A percentile compares a stretch with the other conserved stretches of the same genome.
Conservation (phyloP, 2,888 invertebrate species). For the Candidula unifasciata region DNA sequence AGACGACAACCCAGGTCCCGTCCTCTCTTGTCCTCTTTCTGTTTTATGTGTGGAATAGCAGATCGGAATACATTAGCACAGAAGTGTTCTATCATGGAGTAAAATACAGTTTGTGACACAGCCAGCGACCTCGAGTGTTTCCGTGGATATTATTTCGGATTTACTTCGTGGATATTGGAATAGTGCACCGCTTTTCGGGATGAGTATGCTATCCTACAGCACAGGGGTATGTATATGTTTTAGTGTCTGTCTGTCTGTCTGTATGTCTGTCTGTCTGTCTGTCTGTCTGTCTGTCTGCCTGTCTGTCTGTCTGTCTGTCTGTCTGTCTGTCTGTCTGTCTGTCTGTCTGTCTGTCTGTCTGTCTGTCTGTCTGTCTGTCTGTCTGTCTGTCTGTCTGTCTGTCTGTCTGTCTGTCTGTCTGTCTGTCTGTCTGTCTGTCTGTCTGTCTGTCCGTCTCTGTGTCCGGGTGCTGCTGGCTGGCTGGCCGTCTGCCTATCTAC, state of each 20-base stretch:
- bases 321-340: background rate
- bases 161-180: background rate
- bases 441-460: no score
- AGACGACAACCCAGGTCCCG: background rate
- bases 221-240: conserved; percentile 51
- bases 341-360: background rate
- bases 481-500: no score
- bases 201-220: conserved; percentile 54
- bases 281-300: background rate
- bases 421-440: no score
- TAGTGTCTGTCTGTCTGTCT: background rate
- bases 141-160: background rate
- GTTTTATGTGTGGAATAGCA: background rate
- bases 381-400: no score
- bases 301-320: background rate
- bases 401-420: no score
- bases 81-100: background rate
- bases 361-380: no score
- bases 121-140: background rate
- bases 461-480: no score
- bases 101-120: background rate
- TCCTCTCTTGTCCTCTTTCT: background rate
- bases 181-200: background rate
- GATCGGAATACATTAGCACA: background rate
- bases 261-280: conserved; percentile 1